These are phyloP conservation scores for Petrolisthes manimaculis DNA, from an alignment of 2,888 invertebrate genomes.

Conservation along the genomic window DNA sequence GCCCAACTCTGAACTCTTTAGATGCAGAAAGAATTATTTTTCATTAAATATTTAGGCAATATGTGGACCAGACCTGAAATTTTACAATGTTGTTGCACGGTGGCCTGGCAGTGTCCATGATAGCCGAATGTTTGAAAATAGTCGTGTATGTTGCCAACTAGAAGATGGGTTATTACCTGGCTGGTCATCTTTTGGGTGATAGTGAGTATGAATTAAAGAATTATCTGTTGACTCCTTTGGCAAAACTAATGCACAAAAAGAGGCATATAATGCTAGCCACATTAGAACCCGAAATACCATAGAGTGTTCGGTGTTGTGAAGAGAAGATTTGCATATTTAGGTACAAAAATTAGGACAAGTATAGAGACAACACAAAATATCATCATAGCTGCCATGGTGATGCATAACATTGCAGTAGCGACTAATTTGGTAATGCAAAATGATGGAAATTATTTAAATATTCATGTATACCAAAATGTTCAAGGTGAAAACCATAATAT, in stretches of 20 bases:
- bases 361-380: too few relatives aligned
- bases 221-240: constrained; percentile 19
- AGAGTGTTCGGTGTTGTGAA: too few relatives aligned
- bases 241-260: not conserved
- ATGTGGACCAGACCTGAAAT: constrained; percentile 14
- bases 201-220: not conserved
- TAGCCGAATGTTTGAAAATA: constrained; percentile 33
- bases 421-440: too few relatives aligned
- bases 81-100: constrained; percentile 30
- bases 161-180: not conserved
- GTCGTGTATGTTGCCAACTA: not conserved
- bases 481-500: too few relatives aligned
- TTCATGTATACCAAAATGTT: too few relatives aligned
- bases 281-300: constrained; percentile 10
- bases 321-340: too few relatives aligned
- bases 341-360: too few relatives aligned
- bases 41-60: constrained; percentile 19
- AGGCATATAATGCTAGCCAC: too few relatives aligned
- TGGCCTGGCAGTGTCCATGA: constrained; percentile 36
- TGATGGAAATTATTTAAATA: too few relatives aligned
- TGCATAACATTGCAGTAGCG: too few relatives aligned
- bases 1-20: not conserved
- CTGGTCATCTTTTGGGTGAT: constrained; percentile 18
- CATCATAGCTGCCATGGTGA: too few relatives aligned
- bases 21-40: constrained; percentile 22